Percentiles rank a stretch among this genome's conserved stretches.
Conservation (phyloP, 2,797 vertebrate genomes). For the Spea hammondii region DNA sequence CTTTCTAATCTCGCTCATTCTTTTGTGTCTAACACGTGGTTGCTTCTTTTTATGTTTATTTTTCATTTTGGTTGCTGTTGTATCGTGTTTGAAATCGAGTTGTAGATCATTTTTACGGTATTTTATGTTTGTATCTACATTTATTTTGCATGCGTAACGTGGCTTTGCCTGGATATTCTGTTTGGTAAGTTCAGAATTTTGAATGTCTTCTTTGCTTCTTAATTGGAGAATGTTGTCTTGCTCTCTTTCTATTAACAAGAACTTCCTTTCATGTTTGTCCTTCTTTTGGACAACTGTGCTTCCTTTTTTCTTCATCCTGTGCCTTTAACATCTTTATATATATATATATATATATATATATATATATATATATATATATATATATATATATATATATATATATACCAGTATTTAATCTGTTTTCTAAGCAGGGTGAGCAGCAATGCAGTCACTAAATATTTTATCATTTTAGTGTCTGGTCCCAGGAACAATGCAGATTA, state of each 20-base stretch:
- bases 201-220: constrained; percentile 70
- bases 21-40: constrained; percentile 48
- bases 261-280: constrained; percentile 11
- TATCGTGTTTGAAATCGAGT: constrained; percentile 32
- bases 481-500: not conserved
- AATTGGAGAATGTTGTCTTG: constrained; percentile 31
- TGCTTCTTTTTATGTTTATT: constrained; percentile 31
- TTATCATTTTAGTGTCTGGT: too few relatives aligned
- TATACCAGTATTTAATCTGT: constrained; percentile 48
- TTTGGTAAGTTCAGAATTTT: constrained; percentile 97
- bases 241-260: constrained; percentile 24
- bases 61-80: constrained; percentile 13
- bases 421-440: constrained; percentile 4
- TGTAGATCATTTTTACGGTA: constrained; percentile 74
- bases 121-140: constrained; percentile 93
- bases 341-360: constrained; percentile 57
- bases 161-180: constrained; percentile 99
- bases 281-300: constrained; percentile 59
- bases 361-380: constrained; percentile 57
- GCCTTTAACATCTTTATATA: constrained; percentile 60
- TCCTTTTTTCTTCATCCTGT: constrained; percentile 57
- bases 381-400: too few relatives aligned
- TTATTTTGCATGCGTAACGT: constrained; percentile 99
- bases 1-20: constrained; percentile 44
- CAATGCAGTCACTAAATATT: not conserved